phyloP scores from a whole-genome alignment of 2,888 invertebrate species.

The Nomada fabriciana region DNA sequence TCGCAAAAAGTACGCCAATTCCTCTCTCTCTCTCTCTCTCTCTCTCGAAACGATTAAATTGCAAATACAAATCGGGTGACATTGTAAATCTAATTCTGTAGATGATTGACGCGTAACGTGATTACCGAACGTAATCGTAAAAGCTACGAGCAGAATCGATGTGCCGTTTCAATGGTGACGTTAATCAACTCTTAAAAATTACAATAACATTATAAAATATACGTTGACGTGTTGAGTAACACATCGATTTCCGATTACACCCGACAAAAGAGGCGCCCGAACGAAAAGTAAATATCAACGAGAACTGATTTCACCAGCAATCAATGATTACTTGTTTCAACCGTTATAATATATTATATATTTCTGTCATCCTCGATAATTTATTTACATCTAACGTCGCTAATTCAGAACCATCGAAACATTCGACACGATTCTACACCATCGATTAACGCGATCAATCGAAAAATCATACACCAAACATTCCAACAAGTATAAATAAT shows the following conservation, averaged over 20 bases:
- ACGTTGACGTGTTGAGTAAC: conserved; percentile 22
- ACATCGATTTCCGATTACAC: neutral
- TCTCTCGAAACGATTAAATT: conserved; percentile 27
- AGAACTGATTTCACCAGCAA: no score
- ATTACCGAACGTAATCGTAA: conserved; percentile 47
- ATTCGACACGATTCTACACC: no score
- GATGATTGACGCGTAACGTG: conserved; percentile 43
- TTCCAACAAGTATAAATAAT: neutral
- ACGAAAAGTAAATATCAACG: no score
- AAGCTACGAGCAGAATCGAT: conserved; percentile 29
- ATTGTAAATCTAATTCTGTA: conserved; percentile 42
- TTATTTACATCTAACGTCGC: no score
- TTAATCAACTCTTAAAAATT: conserved; percentile 52
- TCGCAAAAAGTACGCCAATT: conserved; percentile 24
- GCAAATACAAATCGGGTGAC: conserved; percentile 27
- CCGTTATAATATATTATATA: no score
- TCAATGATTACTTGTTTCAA: no score
- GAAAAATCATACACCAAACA: neutral
- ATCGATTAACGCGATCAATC: no score
- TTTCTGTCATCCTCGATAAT: no score
- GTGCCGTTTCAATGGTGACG: conserved; percentile 34
- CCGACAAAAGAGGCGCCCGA: neutral
- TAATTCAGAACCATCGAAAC: no score
- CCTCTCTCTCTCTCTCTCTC: neutral
- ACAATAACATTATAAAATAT: conserved; percentile 50